Evolutionary conservation across 2,797 vertebrate species (phyloP).

Genomic region (Emys orbicularis): DNA sequence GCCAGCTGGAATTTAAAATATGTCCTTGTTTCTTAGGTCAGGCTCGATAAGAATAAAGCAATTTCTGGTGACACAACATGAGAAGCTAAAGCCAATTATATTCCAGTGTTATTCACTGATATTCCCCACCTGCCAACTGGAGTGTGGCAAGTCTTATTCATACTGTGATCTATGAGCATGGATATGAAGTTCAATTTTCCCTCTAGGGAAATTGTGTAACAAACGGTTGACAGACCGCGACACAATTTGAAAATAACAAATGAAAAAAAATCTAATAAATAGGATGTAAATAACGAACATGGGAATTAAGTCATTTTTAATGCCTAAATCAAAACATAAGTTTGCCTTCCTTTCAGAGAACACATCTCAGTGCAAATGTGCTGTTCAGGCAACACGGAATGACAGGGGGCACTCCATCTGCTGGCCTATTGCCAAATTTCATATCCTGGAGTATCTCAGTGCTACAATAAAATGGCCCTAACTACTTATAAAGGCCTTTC

Average conservation of each 20-base stretch:
- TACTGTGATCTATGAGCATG: slow-evolving; percentile 34
- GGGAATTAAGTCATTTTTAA: not conserved
- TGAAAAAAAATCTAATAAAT: slow-evolving; percentile 69
- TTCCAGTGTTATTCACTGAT: slow-evolving; percentile 50
- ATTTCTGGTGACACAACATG: slow-evolving; percentile 43
- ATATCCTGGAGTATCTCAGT: not conserved
- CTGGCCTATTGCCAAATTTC: not conserved
- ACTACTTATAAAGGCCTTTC: not conserved
- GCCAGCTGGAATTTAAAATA: slow-evolving; percentile 61
- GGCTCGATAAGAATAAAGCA: slow-evolving; percentile 40
- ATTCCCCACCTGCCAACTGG: slow-evolving; percentile 55
- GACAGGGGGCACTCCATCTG: accelerated
- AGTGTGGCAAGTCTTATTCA: slow-evolving; percentile 52
- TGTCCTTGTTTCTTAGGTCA: slow-evolving; percentile 65
- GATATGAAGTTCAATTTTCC: slow-evolving; percentile 58
- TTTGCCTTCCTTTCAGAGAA: slow-evolving; percentile 30
- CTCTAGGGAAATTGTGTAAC: slow-evolving; percentile 62
- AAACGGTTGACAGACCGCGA: slow-evolving; percentile 60
- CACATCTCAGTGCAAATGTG: not conserved
- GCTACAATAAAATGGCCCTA: not conserved
- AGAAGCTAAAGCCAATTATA: slow-evolving; percentile 70
- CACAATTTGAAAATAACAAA: slow-evolving; percentile 48
- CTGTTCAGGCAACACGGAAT: not conserved
- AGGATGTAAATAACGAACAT: slow-evolving; percentile 22
- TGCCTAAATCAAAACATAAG: slow-evolving; percentile 20